phyloP scores from a whole-genome alignment of 1,140 invertebrate species.

The Bilobella aurantiaca region DNA sequence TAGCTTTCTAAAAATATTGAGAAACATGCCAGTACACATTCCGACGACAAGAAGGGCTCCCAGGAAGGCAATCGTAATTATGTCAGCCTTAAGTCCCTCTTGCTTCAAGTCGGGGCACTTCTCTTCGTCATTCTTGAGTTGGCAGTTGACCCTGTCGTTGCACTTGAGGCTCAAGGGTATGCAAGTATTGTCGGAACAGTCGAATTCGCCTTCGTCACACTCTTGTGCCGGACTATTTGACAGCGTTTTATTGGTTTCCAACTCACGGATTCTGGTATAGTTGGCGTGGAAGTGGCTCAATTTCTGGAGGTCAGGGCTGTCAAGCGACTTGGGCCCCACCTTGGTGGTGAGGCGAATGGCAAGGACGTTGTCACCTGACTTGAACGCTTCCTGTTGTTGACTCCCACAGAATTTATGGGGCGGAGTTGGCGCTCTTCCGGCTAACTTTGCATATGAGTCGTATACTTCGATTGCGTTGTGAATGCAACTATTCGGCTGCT shows the following conservation, averaged over 20 bases:
- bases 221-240: not conserved
- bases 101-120: slow-evolving; percentile 11
- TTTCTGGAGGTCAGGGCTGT: slow-evolving; percentile 11
- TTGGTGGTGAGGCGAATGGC: slow-evolving; percentile 60
- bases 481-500: slow-evolving; percentile 70
- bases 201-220: slow-evolving; percentile 9
- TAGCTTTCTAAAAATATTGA: slow-evolving; percentile 72
- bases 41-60: slow-evolving; percentile 74
- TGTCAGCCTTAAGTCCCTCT: slow-evolving; percentile 49
- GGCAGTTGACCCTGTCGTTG: slow-evolving; percentile 63
- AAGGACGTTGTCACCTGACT: slow-evolving; percentile 47
- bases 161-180: slow-evolving; percentile 60
- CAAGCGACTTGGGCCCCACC: slow-evolving; percentile 42
- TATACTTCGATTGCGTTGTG: slow-evolving; percentile 70
- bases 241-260: not conserved
- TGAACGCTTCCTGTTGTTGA: slow-evolving; percentile 55
- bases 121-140: slow-evolving; percentile 69
- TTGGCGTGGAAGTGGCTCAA: slow-evolving; percentile 23
- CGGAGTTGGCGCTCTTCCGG: slow-evolving; percentile 39
- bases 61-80: slow-evolving; percentile 77
- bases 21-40: slow-evolving; percentile 73
- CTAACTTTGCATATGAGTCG: slow-evolving; percentile 52
- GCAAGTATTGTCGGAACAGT: slow-evolving; percentile 63
- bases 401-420: slow-evolving; percentile 66
- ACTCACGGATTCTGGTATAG: not conserved